A percentile compares a stretch with the other conserved stretches of the same genome.
phyloP scores from a whole-genome alignment of 1,140 invertebrate species.

The Delia radicum region DNA sequence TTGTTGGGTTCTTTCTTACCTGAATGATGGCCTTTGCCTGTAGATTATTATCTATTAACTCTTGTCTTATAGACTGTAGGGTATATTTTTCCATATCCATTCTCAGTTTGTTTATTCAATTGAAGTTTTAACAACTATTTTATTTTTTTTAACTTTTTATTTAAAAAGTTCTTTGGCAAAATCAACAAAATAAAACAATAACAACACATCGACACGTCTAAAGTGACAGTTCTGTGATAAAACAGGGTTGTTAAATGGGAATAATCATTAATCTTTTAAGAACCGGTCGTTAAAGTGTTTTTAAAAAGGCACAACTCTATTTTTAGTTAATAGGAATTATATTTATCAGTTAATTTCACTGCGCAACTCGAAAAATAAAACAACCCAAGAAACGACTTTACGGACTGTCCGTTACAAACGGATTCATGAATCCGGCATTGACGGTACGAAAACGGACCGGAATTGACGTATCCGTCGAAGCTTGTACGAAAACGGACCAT shows the following conservation, averaged over 20 bases:
- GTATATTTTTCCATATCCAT: conserved; percentile 50
- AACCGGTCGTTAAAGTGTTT: too few relatives aligned
- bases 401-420: too few relatives aligned
- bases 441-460: too few relatives aligned
- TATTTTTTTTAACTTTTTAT: not conserved
- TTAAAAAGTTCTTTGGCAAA: not conserved
- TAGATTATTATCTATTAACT: conserved; percentile 71
- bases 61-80: conserved; percentile 57
- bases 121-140: not conserved
- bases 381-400: too few relatives aligned
- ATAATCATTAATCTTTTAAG: not conserved
- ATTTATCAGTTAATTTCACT: too few relatives aligned
- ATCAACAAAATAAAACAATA: conserved; percentile 2
- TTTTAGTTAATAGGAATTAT: too few relatives aligned
- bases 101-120: not conserved
- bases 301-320: too few relatives aligned
- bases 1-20: conserved; percentile 57
- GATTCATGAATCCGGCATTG: too few relatives aligned
- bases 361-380: too few relatives aligned
- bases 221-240: not conserved
- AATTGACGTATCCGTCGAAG: too few relatives aligned
- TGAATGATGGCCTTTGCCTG: conserved; percentile 76
- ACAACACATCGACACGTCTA: not conserved
- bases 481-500: too few relatives aligned
- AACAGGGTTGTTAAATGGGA: not conserved